Evolutionary conservation across 2,888 invertebrate species (phyloP), one percentile per base, ranked within the genome.

Genomic region (Branchipolynoe longqiensis): DNA sequence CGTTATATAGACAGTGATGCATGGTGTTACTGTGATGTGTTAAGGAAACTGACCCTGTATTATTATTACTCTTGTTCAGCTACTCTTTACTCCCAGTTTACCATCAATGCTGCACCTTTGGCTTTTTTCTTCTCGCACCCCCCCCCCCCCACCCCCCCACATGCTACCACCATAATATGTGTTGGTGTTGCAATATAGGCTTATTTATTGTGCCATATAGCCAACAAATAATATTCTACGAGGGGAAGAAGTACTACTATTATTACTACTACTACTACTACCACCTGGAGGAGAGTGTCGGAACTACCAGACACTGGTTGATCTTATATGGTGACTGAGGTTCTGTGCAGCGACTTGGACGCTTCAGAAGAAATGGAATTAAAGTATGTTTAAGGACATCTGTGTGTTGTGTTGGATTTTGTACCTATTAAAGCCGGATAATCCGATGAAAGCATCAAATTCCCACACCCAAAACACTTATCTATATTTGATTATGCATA

Each of bases 121-220:
- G 33, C 38, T 69, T 33, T 6, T 22, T 2, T 69, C n/a, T n/a
- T n/a, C n/a, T n/a, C n/a, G n/a, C n/a, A n/a, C n/a, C n/a, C n/a
- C n/a, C n/a, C n/a, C n/a, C n/a, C n/a, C n/a, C n/a, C n/a, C 69
- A 69, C 33, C 14, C 28, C 31, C 69, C 33, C 69, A 12, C 38
- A 33, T 36, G 6, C 69, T 31, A 69, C 14, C 36, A 69, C 1
- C 69, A 36, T 36, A 18, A 38, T 22, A 12, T 33, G 69, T 69
- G 33, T 69, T 69, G 69, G 18, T 69, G 6, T n/a, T 38, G 33
- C 22, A 69, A 69, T 25, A 69, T 69, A 69, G 69, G 69, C 69
- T 69, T 69, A 69, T 69, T 69, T 69, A 69, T 69, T 69, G 69
- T 69, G 69, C 69, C 69, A 69, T 69, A 69, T 69, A 36, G 38